Conservation (phyloP, 2,888 invertebrate species). For the Seira musarum region DNA sequence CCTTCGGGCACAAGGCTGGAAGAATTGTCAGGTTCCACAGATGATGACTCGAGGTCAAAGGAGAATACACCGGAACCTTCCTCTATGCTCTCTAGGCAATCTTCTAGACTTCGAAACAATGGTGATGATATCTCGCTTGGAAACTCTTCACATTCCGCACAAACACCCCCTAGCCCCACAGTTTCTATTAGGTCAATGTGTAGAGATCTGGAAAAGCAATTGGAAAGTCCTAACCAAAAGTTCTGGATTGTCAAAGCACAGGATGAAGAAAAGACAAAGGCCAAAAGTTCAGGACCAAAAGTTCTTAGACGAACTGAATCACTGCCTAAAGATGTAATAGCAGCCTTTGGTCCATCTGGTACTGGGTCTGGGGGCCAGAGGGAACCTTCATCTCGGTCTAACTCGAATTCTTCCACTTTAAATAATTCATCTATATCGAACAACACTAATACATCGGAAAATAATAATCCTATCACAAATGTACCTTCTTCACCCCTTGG, state of each 20-base stretch:
- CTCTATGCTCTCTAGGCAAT: conserved; percentile 33
- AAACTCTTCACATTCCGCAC: conserved; percentile 36
- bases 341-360: conserved; percentile 71
- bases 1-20: conserved; percentile 71
- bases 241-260: conserved; percentile 71
- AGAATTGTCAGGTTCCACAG: conserved; percentile 22
- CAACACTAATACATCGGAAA: conserved; percentile 7
- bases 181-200: conserved; percentile 67
- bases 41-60: conserved; percentile 29
- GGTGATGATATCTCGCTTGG: conserved; percentile 7
- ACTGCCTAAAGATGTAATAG: conserved; percentile 67
- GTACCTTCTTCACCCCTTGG: conserved; percentile 14
- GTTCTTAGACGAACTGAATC: conserved; percentile 74
- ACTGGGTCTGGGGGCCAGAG: conserved; percentile 69
- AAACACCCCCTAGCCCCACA: conserved; percentile 68
- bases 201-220: conserved; percentile 64
- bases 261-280: conserved; percentile 82
- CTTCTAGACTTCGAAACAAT: conserved; percentile 8
- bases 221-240: conserved; percentile 58
- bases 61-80: conserved; percentile 47
- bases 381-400: conserved; percentile 53
- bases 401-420: conserved; percentile 60
- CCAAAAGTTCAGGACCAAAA: conserved; percentile 77
- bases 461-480: background rate
- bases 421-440: conserved; percentile 28